A percentile compares a stretch with the other conserved stretches of the same genome.
Evolutionary conservation across 2,113 vertebrate genomes (phyloP).

Genomic region (Hippocampus comes): DNA sequence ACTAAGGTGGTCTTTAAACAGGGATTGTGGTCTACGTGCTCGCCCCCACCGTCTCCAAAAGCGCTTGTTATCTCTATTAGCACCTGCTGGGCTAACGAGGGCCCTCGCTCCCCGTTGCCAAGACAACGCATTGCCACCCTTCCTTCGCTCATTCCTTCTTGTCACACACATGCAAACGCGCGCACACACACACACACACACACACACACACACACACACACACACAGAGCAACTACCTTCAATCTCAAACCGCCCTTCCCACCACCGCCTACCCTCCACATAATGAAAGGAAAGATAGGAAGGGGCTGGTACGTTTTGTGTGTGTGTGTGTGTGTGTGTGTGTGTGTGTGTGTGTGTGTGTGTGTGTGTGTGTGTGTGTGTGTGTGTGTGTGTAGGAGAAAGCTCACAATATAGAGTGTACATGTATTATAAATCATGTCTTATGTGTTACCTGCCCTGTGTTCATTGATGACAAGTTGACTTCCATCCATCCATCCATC

Average conservation of each 20-base stretch:
- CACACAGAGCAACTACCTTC: not conserved
- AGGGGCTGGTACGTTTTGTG: constrained; percentile 10
- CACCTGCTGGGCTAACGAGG: constrained; percentile 78
- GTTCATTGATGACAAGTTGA: constrained; percentile 27
- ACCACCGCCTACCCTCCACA: constrained; percentile 51
- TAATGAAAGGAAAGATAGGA: constrained; percentile 65
- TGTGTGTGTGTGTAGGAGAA: constrained; percentile 30
- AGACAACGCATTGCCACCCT: constrained; percentile 68
- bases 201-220: constrained; percentile 12
- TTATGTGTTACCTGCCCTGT: constrained; percentile 39
- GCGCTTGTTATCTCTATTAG: constrained; percentile 76
- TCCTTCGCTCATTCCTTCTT: constrained; percentile 54
- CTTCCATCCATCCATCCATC: not conserved
- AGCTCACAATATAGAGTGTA: constrained; percentile 52
- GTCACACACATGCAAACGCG: not conserved
- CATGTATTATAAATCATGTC: constrained; percentile 50
- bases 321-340: no score
- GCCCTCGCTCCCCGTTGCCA: constrained; percentile 65
- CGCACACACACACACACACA: not conserved
- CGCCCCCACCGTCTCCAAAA: constrained; percentile 33
- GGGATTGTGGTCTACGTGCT: constrained; percentile 37
- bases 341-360: not conserved
- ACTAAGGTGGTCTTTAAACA: constrained; percentile 52
- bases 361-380: no score
- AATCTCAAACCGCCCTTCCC: constrained; percentile 4